Evolutionary conservation across 2,113 vertebrate genomes (phyloP), one percentile per base, ranked within the genome.

Genomic region (Gymnarchus niloticus): DNA sequence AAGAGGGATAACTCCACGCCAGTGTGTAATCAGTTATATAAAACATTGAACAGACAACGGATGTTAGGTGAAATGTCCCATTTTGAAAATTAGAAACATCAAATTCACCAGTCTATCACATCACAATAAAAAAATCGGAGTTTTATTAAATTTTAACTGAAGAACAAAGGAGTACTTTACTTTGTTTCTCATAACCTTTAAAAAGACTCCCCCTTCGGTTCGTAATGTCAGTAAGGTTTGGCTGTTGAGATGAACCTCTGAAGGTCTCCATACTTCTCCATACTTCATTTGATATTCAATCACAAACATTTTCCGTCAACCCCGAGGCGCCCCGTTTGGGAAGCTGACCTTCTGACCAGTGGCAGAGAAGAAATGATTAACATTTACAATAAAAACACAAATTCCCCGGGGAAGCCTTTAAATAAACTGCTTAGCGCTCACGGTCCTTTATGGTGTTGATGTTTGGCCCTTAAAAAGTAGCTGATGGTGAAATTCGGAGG

Each of bases 291-390:
- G 65, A 19, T 41, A 37, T 48, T 7, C n/a, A 23, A 51, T 81
- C 12, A 51, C 9, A 48, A 23, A 6, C 48, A 44, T 51, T 49
- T 81, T 25, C 10, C 12, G 3, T 23, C 65, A 6, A 2, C 4
- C 77, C 46, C 12, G 48, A 48, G 21, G 41, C 23, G 44, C 46
- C 76, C 3, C 46, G 41, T 93, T 87, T 91, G 88, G 93, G 93
- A 93, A 91, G 92, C 91, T 92, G 92, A 93, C 91, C 92, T 93
- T 93, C 93, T 94, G 94, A 94, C 93, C 93, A 78, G 84, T 90
- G 93, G 91, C 91, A 91, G 92, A 93, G 92, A 94, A 90, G 92
- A 94, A 93, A 94, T 94, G 92, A 94, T 93, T 93, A 93, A 90
- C 89, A 90, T 93, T 94, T 93, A 91, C 93, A 92, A 91, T 93